Conservation (phyloP, 2,797 vertebrate species). For the Lycodopsis pacificus region DNA sequence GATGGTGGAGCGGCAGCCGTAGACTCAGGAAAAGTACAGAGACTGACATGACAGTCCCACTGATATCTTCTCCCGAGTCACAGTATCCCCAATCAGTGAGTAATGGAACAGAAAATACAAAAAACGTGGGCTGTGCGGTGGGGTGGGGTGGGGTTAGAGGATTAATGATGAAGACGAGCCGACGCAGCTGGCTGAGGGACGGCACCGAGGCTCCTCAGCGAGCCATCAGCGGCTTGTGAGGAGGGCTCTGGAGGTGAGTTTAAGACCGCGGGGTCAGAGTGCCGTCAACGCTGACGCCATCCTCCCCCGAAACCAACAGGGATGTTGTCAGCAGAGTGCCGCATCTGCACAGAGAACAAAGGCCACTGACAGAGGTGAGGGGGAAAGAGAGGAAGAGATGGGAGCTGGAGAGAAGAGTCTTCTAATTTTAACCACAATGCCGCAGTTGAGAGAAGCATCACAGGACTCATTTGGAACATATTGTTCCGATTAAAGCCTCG, state of each 20-base stretch:
- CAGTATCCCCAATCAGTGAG: constrained; percentile 64
- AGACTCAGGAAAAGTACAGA: constrained; percentile 31
- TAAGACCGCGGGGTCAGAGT: constrained; percentile 61
- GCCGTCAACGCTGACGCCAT: constrained; percentile 63
- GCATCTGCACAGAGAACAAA: constrained; percentile 77
- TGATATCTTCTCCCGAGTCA: constrained; percentile 51
- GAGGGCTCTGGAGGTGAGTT: constrained; percentile 61
- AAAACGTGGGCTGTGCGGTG: constrained; percentile 56
- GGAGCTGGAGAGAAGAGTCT: constrained; percentile 43
- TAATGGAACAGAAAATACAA: constrained; percentile 67
- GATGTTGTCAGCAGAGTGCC: constrained; percentile 67
- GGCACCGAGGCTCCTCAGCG: constrained; percentile 47
- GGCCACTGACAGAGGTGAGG: constrained; percentile 59
- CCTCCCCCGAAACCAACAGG: constrained; percentile 75
- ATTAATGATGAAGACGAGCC: constrained; percentile 72
- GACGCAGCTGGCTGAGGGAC: constrained; percentile 67
- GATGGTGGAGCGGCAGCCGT: constrained; percentile 22
- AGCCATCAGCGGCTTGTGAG: constrained; percentile 53
- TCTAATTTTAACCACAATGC: constrained; percentile 69
- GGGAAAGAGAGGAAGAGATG: constrained; percentile 35
- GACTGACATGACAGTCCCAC: constrained; percentile 37
- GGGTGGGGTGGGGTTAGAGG: constrained; percentile 35
- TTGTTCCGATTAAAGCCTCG: constrained; percentile 76
- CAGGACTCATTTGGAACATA: constrained; percentile 78
- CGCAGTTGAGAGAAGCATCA: constrained; percentile 67